Evolutionary conservation across 2,797 vertebrate species (phyloP).

Genomic region (Miichthys miiuy): DNA sequence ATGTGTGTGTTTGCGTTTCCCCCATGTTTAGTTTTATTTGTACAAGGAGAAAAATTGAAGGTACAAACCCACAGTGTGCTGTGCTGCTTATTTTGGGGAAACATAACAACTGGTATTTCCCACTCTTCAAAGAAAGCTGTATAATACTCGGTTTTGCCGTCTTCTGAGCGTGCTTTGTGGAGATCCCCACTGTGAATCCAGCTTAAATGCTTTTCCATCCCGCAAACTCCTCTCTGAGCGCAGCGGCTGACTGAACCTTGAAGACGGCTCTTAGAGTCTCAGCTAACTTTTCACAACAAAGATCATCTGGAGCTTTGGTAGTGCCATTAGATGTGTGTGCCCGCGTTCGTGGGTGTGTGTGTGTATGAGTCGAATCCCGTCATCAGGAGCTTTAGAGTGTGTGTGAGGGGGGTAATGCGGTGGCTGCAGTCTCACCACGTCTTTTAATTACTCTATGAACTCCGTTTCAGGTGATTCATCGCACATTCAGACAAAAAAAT

Average conservation of each 20-base stretch:
- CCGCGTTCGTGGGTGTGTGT: conserved; percentile 34
- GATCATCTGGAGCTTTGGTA: conserved; percentile 70
- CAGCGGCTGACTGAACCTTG: conserved; percentile 71
- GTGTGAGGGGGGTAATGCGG: not conserved
- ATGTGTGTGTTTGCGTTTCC: conserved; percentile 67
- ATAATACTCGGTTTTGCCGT: conserved; percentile 77
- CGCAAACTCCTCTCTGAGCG: conserved; percentile 75
- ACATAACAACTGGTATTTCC: conserved; percentile 84
- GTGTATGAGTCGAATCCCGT: conserved; percentile 28
- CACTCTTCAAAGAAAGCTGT: conserved; percentile 81
- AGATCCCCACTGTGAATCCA: conserved; percentile 81
- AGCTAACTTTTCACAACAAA: conserved; percentile 74
- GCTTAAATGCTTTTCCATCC: conserved; percentile 83
- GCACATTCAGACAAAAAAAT: conserved; percentile 14
- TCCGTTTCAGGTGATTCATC: conserved; percentile 46
- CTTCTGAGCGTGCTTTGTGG: conserved; percentile 76
- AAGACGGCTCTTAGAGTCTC: conserved; percentile 74
- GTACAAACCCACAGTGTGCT: conserved; percentile 76
- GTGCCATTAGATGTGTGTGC: conserved; percentile 51
- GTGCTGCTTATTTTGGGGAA: conserved; percentile 78
- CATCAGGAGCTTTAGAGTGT: conserved; percentile 46
- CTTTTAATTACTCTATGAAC: conserved; percentile 53
- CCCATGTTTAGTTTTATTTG: conserved; percentile 81
- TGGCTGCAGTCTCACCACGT: conserved; percentile 14
- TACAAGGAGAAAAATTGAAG: conserved; percentile 80